Base-by-base conservation (phyloP, 2,888 invertebrate genomes). In the Unio pictorum region DNA sequence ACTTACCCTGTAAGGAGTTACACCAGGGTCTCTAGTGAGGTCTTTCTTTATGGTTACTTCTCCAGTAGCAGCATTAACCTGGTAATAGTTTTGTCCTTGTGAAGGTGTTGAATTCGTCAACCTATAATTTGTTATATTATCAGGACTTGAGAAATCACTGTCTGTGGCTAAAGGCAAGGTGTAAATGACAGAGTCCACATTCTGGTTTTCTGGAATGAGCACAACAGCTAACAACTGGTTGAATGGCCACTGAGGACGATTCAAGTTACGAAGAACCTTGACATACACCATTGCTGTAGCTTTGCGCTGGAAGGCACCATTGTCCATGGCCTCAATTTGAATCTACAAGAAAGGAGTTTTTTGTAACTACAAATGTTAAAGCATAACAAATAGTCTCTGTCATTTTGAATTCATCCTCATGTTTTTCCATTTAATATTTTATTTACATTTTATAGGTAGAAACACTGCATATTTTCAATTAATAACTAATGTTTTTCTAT, bases 251-350 rank as follows among this genome's bases (percentile, higher is more conserved):
- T 15, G 20, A 17, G 85, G 85, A 3, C 68, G 17, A 3, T 65
- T 7, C 23, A 84, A 74, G 69, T 85, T 84, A 45, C 78, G 78
- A 58, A 71, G 72, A 45, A 88, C 81, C 57, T 69, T 81, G 8
- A 87, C 81, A 30, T 66, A 73, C 23, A 86, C 66, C n/a, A 78
- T 56, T 6, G 80, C 85, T 54, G 65, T 74, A 2, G 78, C 79
- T 34, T 70, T 67, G 28, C 75, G 62, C 4, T 81, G 70, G 18
- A 84, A 82, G 17, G 64, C 30, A 20, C 86, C 87, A 59, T 82
- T 81, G 72, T 89, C 89, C 28, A 73, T 61, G 7, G 83, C 85
- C 28, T 68, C 62, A 28, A 82, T 78, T 34, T 75, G 64, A 23
- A 86, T 66, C 85, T 86, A 75, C 34, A 77, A 74, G 45, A 55